Percentiles rank a stretch among this genome's conserved stretches.
phyloP scores from a whole-genome alignment of 2,113 vertebrate species.

The Taurulus bubalis region DNA sequence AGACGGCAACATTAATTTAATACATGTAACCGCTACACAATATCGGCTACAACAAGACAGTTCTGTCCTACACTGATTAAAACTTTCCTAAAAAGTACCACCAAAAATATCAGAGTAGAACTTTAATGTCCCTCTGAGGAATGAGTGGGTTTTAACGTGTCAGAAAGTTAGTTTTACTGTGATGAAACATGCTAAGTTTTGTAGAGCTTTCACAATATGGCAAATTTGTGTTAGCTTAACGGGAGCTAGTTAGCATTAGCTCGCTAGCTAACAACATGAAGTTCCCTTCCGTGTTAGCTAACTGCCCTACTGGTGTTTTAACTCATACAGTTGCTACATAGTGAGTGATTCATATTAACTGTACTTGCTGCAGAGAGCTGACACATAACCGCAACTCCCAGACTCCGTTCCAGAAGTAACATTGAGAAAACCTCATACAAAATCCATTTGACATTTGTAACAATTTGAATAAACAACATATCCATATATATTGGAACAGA shows the following conservation, averaged over 20 bases:
- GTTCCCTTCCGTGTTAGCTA: neutral
- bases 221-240: neutral
- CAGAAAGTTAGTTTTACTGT: neutral
- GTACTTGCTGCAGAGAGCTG: too few relatives aligned
- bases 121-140: neutral
- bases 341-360: too few relatives aligned
- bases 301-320: neutral
- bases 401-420: too few relatives aligned
- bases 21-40: neutral
- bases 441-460: too few relatives aligned
- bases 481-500: too few relatives aligned
- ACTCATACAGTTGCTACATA: neutral
- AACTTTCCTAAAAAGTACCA: neutral
- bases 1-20: neutral
- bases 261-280: neutral
- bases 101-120: neutral
- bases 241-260: neutral
- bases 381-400: too few relatives aligned
- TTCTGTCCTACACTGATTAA: neutral
- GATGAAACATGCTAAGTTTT: neutral
- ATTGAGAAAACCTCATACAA: too few relatives aligned
- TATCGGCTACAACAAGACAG: neutral
- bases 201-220: neutral
- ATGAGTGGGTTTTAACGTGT: neutral
- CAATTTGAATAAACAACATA: too few relatives aligned